Percentiles rank a stretch among this genome's conserved stretches.
Conservation (phyloP, 2,113 vertebrate species). For the Chelonoidis abingdonii region DNA sequence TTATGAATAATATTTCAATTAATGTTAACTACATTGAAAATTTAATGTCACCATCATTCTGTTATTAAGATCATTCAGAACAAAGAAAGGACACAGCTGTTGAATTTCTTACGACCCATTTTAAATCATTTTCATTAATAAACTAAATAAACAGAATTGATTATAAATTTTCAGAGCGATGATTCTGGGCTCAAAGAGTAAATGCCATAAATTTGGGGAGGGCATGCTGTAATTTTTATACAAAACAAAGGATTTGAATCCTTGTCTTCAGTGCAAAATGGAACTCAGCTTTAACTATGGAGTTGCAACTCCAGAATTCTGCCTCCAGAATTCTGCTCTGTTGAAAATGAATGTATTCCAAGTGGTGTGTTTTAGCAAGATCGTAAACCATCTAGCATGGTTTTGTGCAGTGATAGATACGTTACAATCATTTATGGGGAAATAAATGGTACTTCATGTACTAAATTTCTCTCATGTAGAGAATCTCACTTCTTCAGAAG, state of each 20-base stretch:
- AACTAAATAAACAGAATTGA: background rate
- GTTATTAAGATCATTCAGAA: background rate
- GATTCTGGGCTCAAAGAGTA: background rate
- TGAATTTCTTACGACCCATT: background rate
- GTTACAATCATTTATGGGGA: background rate
- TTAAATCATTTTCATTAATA: background rate
- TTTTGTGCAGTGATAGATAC: background rate
- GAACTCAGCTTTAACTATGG: background rate
- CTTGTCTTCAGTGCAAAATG: background rate
- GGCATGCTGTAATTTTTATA: background rate
- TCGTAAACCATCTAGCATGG: background rate
- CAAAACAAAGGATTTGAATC: background rate
- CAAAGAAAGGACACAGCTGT: background rate
- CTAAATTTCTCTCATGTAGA: constrained; percentile 51
- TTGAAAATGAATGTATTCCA: background rate
- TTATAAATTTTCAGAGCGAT: fast-evolving
- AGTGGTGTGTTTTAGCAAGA: background rate
- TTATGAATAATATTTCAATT: background rate
- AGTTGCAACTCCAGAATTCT: background rate
- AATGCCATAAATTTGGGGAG: background rate
- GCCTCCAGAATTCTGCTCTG: constrained; percentile 2
- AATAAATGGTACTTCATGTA: background rate
- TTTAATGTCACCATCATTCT: fast-evolving
- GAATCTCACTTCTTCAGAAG: background rate
- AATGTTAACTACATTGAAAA: background rate